A percentile compares a stretch with the other conserved stretches of the same genome.
phyloP scores from a whole-genome alignment of 1,140 invertebrate genomes.

The Dreissena polymorpha region DNA sequence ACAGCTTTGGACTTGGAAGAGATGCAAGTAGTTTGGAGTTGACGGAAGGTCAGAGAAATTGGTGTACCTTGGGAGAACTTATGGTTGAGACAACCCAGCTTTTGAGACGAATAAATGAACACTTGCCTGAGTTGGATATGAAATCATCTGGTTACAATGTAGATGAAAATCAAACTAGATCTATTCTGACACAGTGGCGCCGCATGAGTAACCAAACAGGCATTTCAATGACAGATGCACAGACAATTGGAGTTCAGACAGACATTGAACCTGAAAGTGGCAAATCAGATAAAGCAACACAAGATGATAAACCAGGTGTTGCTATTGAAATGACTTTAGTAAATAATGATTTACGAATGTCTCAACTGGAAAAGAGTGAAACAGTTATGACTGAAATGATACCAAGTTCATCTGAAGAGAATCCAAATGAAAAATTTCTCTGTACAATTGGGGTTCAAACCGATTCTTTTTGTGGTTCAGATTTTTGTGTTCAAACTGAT shows the following conservation, averaged over 20 bases:
- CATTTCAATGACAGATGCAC: slow-evolving; percentile 56
- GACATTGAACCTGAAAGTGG: slow-evolving; percentile 40
- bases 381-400: slow-evolving; percentile 31
- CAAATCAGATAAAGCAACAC: slow-evolving; percentile 4
- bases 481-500: slow-evolving; percentile 54
- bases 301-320: not conserved
- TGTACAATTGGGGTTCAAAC: not conserved
- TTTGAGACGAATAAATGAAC: slow-evolving; percentile 61
- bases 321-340: slow-evolving; percentile 26
- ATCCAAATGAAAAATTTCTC: not conserved
- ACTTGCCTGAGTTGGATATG: slow-evolving; percentile 41
- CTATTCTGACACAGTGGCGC: slow-evolving; percentile 28
- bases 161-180: slow-evolving; percentile 33
- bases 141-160: slow-evolving; percentile 29
- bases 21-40: slow-evolving; percentile 43
- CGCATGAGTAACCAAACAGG: slow-evolving; percentile 65
- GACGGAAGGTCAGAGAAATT: slow-evolving; percentile 60
- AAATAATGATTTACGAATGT: slow-evolving; percentile 23
- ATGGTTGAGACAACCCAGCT: slow-evolving; percentile 64
- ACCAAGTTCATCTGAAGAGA: not conserved
- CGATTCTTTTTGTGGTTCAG: slow-evolving; percentile 3
- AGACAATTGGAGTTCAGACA: slow-evolving; percentile 60
- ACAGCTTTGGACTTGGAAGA: slow-evolving; percentile 40
- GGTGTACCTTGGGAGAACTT: slow-evolving; percentile 63
- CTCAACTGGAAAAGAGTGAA: slow-evolving; percentile 18